Evolutionary conservation across 2,797 vertebrate genomes (phyloP).

Genomic region (Xyrichtys novacula): DNA sequence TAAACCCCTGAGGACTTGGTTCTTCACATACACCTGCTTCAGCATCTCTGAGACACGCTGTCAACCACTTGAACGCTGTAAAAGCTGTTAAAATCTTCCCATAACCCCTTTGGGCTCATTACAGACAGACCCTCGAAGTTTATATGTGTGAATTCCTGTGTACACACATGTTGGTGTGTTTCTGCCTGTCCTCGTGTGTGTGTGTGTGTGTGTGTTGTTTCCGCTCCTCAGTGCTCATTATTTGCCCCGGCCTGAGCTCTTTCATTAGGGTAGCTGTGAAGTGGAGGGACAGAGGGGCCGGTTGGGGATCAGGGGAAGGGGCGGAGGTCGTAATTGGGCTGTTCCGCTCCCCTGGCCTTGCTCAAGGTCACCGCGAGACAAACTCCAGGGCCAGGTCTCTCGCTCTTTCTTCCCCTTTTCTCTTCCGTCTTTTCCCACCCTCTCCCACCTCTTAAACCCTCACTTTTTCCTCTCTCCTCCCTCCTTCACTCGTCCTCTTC

Average conservation of each 20-base stretch:
- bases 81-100: conserved; percentile 53
- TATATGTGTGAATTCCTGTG: conserved; percentile 44
- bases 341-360: conserved; percentile 78
- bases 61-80: conserved; percentile 43
- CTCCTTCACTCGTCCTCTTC: conserved; percentile 52
- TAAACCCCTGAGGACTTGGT: background rate
- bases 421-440: conserved; percentile 20
- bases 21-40: conserved; percentile 31
- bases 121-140: conserved; percentile 46
- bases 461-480: conserved; percentile 34
- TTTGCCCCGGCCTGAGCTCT: conserved; percentile 75
- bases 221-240: conserved; percentile 76
- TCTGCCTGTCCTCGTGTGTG: conserved; percentile 7
- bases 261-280: conserved; percentile 78
- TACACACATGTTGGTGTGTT: conserved; percentile 19
- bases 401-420: conserved; percentile 35
- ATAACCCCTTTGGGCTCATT: conserved; percentile 69
- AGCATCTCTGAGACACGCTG: conserved; percentile 49
- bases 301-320: conserved; percentile 71
- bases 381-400: conserved; percentile 67
- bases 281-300: conserved; percentile 64
- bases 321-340: conserved; percentile 83
- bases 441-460: conserved; percentile 38
- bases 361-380: conserved; percentile 81
- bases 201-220: conserved; percentile 52